Percentiles rank a stretch among this genome's conserved stretches.
phyloP scores from a whole-genome alignment of 2,113 vertebrate genomes.

The Nyctibius bracteatus region DNA sequence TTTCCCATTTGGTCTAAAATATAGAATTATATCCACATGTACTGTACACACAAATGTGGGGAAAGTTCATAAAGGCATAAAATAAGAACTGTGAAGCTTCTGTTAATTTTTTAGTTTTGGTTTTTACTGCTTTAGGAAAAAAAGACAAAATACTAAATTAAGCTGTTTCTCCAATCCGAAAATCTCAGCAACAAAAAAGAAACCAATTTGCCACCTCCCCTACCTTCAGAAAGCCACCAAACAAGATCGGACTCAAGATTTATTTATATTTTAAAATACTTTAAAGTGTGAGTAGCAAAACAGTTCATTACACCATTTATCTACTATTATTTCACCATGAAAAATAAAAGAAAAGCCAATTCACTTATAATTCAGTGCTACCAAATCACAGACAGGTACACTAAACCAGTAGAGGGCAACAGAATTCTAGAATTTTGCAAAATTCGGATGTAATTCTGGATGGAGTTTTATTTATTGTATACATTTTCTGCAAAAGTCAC shows the following conservation, averaged over 20 bases:
- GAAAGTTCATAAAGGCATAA: neutral
- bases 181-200: neutral
- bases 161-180: neutral
- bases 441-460: slow-evolving; percentile 17
- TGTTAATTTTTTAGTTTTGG: rapidly evolving
- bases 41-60: neutral
- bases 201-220: neutral
- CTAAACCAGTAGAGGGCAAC: slow-evolving; percentile 68
- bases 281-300: neutral
- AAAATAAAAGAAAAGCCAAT: neutral
- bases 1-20: neutral
- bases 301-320: neutral
- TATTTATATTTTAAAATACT: neutral
- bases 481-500: slow-evolving; percentile 7
- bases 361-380: neutral
- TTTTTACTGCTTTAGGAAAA: neutral
- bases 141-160: neutral
- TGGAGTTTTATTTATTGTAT: neutral
- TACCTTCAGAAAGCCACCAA: neutral
- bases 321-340: neutral
- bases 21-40: neutral
- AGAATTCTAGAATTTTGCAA: slow-evolving; percentile 60
- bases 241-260: neutral
- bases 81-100: neutral
- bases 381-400: neutral